A percentile compares a stretch with the other conserved stretches of the same genome.
These are phyloP conservation scores for Genyomyrus donnyi DNA, from an alignment of 2,113 vertebrate genomes.

Conservation along the genomic window DNA sequence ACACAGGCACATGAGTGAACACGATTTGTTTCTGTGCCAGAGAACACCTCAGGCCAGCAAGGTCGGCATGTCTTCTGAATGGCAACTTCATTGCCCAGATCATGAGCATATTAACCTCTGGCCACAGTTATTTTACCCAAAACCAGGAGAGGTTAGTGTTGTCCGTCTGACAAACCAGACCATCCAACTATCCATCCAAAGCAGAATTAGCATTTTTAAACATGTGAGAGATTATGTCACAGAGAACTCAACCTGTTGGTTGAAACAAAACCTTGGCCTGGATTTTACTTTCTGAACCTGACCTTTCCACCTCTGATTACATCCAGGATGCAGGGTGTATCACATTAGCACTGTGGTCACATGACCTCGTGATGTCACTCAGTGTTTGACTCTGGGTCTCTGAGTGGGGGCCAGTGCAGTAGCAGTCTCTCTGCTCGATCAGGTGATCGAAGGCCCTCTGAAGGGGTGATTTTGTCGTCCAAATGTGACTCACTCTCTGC, in stretches of 20 bases:
- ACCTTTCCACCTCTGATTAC: background rate
- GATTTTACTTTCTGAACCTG: background rate
- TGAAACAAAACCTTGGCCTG: background rate
- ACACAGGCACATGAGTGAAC: background rate
- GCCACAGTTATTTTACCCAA: background rate
- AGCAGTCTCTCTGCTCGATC: background rate
- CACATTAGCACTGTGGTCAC: background rate
- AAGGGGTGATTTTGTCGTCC: background rate
- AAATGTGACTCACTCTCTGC: background rate
- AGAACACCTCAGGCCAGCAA: background rate
- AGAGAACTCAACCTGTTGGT: background rate
- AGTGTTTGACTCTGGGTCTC: background rate
- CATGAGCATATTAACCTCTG: background rate
- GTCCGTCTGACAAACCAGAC: background rate
- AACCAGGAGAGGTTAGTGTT: background rate
- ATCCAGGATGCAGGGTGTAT: background rate
- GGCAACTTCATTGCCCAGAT: background rate
- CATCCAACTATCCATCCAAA: background rate
- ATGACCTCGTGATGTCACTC: background rate
- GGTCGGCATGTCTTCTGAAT: background rate
- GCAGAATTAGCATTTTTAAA: background rate
- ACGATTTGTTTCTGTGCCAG: background rate
- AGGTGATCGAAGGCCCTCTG: too few relatives aligned
- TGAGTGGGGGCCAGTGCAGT: too few relatives aligned
- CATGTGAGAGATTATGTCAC: background rate